These are phyloP conservation scores for Helleia helle DNA, from an alignment of 2,888 invertebrate species.

Conservation along the genomic window DNA sequence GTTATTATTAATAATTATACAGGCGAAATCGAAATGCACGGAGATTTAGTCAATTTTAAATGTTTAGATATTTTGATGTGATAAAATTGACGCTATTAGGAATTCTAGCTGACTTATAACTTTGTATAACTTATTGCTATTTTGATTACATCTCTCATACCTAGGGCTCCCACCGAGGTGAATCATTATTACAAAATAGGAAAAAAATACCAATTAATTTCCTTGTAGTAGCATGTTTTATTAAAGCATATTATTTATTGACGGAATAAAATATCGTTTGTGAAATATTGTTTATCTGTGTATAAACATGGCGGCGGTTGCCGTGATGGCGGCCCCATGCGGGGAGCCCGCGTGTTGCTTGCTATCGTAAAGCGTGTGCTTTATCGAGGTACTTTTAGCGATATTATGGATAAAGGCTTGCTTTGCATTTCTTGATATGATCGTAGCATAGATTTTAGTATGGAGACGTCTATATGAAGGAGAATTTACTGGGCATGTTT, in stretches of 20 bases:
- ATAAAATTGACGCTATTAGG: too few relatives aligned
- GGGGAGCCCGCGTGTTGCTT: slow-evolving; percentile 13
- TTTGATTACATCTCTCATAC: too few relatives aligned
- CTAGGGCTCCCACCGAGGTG: too few relatives aligned
- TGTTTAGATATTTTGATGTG: too few relatives aligned
- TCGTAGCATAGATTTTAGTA: background rate
- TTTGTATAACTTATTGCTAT: too few relatives aligned
- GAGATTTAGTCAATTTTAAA: too few relatives aligned
- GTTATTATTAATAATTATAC: background rate
- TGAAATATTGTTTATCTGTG: slow-evolving; percentile 9
- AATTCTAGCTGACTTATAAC: too few relatives aligned
- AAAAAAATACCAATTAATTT: slow-evolving; percentile 6
- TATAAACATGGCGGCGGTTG: slow-evolving; percentile 11
- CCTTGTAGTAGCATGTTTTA: slow-evolving; percentile 3
- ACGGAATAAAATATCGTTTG: slow-evolving; percentile 12
- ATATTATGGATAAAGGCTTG: background rate
- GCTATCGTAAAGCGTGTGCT: slow-evolving; percentile 6
- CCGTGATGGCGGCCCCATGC: slow-evolving; percentile 14
- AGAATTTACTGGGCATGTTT: background rate
- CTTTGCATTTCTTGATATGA: background rate
- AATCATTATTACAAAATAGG: too few relatives aligned
- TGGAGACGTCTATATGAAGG: background rate
- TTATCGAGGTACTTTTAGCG: background rate
- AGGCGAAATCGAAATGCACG: background rate
- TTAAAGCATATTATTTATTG: slow-evolving; percentile 12